Conservation (phyloP, 2,113 vertebrate genomes). For the Salminus brasiliensis region DNA sequence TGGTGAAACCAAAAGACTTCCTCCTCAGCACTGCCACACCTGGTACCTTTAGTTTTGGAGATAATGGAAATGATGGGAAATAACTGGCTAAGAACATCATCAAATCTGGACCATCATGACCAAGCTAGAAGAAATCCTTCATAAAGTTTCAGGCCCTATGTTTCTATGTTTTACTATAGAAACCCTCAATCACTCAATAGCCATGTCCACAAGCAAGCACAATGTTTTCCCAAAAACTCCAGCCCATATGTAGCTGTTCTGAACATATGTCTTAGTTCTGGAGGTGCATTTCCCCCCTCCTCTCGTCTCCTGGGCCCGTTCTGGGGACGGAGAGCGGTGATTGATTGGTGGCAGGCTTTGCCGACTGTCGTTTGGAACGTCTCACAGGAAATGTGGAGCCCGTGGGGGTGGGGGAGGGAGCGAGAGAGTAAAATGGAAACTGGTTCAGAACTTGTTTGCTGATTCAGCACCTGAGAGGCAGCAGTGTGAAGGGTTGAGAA, state of each 20-base stretch:
- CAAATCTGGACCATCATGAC: no score
- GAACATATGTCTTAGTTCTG: constrained; percentile 54
- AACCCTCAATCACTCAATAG: neutral
- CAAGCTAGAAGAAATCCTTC: neutral
- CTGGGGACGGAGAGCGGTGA: constrained; percentile 51
- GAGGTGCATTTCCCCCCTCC: constrained; percentile 29
- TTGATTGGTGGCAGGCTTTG: constrained; percentile 61
- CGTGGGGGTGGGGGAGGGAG: constrained; percentile 44
- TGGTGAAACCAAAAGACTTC: no score
- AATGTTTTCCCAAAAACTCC: no score
- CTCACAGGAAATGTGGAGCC: constrained; percentile 64
- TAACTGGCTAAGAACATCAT: no score
- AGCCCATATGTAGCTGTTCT: constrained; percentile 45
- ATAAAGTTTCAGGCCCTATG: neutral
- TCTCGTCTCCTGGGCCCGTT: constrained; percentile 43
- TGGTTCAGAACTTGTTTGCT: constrained; percentile 46
- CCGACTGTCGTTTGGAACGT: constrained; percentile 48
- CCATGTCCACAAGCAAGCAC: neutral
- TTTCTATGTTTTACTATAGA: neutral
- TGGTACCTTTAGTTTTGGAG: no score
- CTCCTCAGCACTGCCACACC: no score
- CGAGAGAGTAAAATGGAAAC: constrained; percentile 51
- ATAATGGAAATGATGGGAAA: no score
- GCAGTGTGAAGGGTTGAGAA: constrained; percentile 30
- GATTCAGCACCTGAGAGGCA: constrained; percentile 30